Evolutionary conservation across 64 coral and sea anemone genomes (phyloP).

Genomic region (Pocillopora damicornis): DNA sequence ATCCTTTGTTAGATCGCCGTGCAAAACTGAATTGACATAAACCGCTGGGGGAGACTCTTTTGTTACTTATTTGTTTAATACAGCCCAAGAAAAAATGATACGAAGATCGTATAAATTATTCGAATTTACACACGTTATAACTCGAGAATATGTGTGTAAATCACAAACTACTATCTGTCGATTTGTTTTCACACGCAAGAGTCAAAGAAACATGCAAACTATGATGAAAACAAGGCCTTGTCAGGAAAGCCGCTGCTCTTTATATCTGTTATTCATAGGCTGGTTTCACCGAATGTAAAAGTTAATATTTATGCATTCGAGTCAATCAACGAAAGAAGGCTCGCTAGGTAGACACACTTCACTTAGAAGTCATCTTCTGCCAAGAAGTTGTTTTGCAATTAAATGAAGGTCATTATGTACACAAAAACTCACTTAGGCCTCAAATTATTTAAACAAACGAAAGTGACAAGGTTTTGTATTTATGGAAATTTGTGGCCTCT

Average conservation of each 20-base stretch:
- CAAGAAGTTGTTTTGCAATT: not conserved
- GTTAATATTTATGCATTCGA: not conserved
- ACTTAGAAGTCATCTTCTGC: not conserved
- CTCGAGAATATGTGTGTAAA: too few species aligned
- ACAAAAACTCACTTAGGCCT: not conserved
- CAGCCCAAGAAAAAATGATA: too few species aligned
- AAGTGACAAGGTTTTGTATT: not conserved
- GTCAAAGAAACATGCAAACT: too few species aligned
- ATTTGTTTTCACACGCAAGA: too few species aligned
- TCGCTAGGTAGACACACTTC: not conserved
- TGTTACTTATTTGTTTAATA: too few species aligned
- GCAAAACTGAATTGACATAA: not conserved
- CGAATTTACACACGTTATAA: too few species aligned
- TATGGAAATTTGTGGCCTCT: not conserved
- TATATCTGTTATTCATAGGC: too few species aligned
- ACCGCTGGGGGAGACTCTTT: too few species aligned
- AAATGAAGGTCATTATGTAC: not conserved
- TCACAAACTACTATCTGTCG: too few species aligned
- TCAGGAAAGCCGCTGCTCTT: too few species aligned
- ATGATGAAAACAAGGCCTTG: too few species aligned
- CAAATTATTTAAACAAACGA: conserved; percentile 9
- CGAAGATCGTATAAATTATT: too few species aligned
- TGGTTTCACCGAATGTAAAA: not conserved
- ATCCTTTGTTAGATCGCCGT: not conserved
- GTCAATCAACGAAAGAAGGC: not conserved